These are phyloP conservation scores for Lepisosteus oculatus DNA, from an alignment of 2,113 vertebrate species.

Conservation along the genomic window DNA sequence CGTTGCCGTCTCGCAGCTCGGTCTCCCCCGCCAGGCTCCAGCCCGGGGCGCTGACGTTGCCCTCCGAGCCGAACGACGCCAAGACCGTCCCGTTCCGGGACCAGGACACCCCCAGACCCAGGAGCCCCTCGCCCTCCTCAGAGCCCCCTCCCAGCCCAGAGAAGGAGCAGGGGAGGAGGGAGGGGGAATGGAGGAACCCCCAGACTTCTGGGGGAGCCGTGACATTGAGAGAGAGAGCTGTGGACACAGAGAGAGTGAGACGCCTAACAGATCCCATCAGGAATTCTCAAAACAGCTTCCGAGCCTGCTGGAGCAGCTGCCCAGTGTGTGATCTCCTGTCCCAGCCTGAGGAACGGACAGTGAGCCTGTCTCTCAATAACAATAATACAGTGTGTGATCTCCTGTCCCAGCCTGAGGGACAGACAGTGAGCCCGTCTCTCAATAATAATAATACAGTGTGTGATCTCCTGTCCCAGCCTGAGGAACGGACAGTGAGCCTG, in stretches of 20 bases:
- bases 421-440: no score
- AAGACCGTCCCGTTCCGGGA: conserved; percentile 36
- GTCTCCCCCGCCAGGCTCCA: conserved; percentile 41
- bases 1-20: conserved; percentile 43
- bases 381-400: no score
- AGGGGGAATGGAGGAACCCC: conserved; percentile 39
- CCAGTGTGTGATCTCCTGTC: no score
- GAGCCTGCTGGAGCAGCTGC: no score
- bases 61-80: conserved; percentile 33
- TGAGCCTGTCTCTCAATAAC: no score
- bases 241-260: conserved; percentile 15
- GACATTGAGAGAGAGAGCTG: conserved; percentile 30
- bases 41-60: conserved; percentile 31
- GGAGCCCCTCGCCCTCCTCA: neutral
- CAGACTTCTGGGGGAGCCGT: conserved; percentile 38
- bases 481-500: no score
- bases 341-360: no score
- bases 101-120: conserved; percentile 52
- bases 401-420: no score
- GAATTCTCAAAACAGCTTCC: no score
- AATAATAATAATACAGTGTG: no score
- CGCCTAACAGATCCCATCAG: no score
- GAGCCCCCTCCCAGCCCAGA: neutral
- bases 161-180: conserved; percentile 45
- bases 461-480: no score